phyloP scores from a whole-genome alignment of 1,140 invertebrate genomes.

The Subanguina moxae region DNA sequence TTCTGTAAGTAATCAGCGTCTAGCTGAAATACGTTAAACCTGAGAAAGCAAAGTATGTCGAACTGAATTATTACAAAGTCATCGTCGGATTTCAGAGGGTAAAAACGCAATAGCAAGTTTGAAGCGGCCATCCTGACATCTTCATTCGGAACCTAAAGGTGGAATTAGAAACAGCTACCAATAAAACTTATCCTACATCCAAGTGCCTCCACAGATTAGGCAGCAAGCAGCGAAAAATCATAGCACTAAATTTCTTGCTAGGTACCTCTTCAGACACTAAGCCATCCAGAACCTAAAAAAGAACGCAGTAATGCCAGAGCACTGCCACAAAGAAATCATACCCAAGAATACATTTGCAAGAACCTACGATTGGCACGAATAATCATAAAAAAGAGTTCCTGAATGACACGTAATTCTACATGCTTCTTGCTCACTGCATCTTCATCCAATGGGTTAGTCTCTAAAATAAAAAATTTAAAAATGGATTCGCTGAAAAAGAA shows the following conservation, averaged over 20 bases:
- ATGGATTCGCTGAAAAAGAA: too few relatives aligned
- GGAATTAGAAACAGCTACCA: neutral
- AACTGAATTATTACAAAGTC: conserved; percentile 11
- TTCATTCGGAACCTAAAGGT: conserved; percentile 22
- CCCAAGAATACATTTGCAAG: conserved; percentile 29
- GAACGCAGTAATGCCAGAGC: neutral
- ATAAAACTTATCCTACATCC: conserved; percentile 8
- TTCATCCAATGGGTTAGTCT: conserved; percentile 6
- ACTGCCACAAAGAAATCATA: neutral
- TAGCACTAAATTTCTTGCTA: conserved; percentile 15
- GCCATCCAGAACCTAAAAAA: conserved; percentile 15
- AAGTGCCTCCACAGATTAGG: conserved; percentile 25
- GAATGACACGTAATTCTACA: conserved; percentile 19
- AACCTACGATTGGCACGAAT: neutral
- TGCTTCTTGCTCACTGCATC: neutral
- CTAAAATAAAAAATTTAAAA: neutral
- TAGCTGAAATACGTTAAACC: conserved; percentile 3
- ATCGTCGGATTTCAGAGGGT: conserved; percentile 18
- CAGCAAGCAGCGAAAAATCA: conserved; percentile 25
- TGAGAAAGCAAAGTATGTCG: too few relatives aligned
- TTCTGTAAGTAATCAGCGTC: conserved; percentile 21
- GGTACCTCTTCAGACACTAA: conserved; percentile 18
- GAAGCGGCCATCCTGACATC: conserved; percentile 21
- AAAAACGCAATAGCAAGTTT: conserved; percentile 22
- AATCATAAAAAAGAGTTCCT: conserved; percentile 18